Evolutionary conservation across 2,888 invertebrate species (phyloP).

Genomic region (Macaria notata): DNA sequence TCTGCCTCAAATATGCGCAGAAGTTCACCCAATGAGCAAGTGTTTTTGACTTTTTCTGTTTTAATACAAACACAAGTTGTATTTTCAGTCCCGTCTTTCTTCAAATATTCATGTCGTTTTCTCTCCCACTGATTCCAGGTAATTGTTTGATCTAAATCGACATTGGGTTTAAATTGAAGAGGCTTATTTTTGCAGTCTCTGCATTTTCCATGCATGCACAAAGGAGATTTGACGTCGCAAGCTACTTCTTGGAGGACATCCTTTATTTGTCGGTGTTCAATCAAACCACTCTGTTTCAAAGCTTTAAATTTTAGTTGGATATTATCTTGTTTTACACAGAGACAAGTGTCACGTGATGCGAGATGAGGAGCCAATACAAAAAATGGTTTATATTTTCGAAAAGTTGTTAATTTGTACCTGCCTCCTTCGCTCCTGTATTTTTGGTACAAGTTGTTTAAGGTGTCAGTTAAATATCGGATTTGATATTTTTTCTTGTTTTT

Average conservation of each 20-base stretch:
- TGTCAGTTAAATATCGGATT: slow-evolving; percentile 3
- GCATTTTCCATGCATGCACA: neutral
- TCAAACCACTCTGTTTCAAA: neutral
- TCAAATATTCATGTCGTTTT: neutral
- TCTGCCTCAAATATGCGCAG: too few species aligned
- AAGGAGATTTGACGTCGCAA: neutral
- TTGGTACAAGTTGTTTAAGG: slow-evolving; percentile 1
- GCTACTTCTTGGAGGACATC: neutral
- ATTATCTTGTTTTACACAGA: slow-evolving; percentile 1
- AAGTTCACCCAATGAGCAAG: neutral
- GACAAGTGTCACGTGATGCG: neutral
- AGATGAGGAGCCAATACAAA: slow-evolving; percentile 1
- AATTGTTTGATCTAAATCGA: slow-evolving; percentile 1
- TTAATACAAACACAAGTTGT: neutral
- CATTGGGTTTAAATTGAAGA: neutral
- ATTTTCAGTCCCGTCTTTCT: neutral
- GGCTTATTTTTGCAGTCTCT: too few species aligned
- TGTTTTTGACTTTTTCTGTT: neutral
- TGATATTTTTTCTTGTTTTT: slow-evolving; percentile 3
- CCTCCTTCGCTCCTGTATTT: slow-evolving; percentile 3
- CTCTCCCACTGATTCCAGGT: neutral
- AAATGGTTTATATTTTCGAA: slow-evolving; percentile 1
- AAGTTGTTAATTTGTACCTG: neutral
- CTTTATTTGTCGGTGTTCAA: too few species aligned
- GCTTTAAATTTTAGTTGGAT: neutral